These are phyloP conservation scores for Plutella xylostella DNA, from an alignment of 2,888 invertebrate species.

Conservation along the genomic window DNA sequence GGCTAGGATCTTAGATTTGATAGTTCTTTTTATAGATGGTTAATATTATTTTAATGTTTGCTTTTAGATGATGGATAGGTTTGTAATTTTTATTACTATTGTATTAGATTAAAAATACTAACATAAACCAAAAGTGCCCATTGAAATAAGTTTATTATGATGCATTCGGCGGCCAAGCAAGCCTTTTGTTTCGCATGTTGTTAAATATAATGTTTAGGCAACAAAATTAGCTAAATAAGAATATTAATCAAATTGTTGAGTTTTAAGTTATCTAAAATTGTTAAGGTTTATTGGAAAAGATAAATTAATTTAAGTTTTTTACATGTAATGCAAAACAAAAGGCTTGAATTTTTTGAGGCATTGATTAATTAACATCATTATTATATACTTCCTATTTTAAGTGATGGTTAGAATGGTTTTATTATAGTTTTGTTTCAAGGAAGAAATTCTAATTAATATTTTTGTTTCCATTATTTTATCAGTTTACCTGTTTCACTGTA, in stretches of 20 bases:
- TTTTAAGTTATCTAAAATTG: conserved; percentile 65
- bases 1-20: conserved; percentile 63
- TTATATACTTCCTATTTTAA: conserved; percentile 56
- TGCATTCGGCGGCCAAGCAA: conserved; percentile 32
- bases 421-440: conserved; percentile 67
- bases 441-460: conserved; percentile 68
- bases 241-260: conserved; percentile 64
- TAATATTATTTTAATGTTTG: conserved; percentile 62
- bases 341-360: conserved; percentile 62
- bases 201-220: conserved; percentile 63
- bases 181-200: conserved; percentile 62
- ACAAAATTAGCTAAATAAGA: conserved; percentile 63
- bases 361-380: conserved; percentile 67
- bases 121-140: conserved; percentile 72
- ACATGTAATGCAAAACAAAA: conserved; percentile 53
- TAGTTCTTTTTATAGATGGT: conserved; percentile 62
- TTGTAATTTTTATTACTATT: conserved; percentile 64
- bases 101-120: conserved; percentile 66
- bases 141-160: conserved; percentile 69
- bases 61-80: conserved; percentile 63
- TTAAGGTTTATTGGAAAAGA: conserved; percentile 58
- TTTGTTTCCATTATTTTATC: conserved; percentile 70
- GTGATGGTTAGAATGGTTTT: conserved; percentile 65
- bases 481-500: conserved; percentile 67
- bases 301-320: conserved; percentile 51